phyloP scores from a whole-genome alignment of 2,113 vertebrate species.

The Coregonus clupeaformis region DNA sequence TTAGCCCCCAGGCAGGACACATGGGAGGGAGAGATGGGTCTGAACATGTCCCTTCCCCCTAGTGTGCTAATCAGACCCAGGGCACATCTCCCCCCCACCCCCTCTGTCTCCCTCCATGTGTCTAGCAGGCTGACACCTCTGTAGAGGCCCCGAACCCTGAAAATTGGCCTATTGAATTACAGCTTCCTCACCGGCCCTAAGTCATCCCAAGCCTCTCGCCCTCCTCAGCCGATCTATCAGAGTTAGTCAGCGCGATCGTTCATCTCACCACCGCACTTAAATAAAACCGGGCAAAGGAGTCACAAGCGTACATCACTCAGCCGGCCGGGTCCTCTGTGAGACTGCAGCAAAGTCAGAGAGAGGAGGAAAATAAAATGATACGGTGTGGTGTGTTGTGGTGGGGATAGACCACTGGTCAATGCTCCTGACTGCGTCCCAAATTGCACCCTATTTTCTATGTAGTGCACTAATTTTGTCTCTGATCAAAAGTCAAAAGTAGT shows the following conservation, averaged over 20 bases:
- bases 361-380: background rate
- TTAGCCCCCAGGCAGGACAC: constrained; percentile 4
- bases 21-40: constrained; percentile 53
- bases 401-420: background rate
- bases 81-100: constrained; percentile 62
- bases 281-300: constrained; percentile 36
- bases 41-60: constrained; percentile 62
- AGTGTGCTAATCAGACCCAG: constrained; percentile 65
- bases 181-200: constrained; percentile 67
- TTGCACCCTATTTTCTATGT: too few relatives aligned
- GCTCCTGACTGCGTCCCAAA: background rate
- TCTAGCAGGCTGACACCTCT: constrained; percentile 68
- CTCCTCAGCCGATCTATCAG: constrained; percentile 77
- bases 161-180: constrained; percentile 88
- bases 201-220: constrained; percentile 60
- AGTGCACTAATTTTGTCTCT: too few relatives aligned
- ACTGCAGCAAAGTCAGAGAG: constrained; percentile 10
- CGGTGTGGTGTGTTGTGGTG: background rate
- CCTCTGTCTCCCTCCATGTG: constrained; percentile 53
- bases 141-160: constrained; percentile 68
- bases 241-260: constrained; percentile 76
- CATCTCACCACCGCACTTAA: constrained; percentile 78
- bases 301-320: constrained; percentile 7
- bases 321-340: background rate
- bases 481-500: too few relatives aligned